Evolutionary conservation across 2,888 invertebrate genomes (phyloP).

Genomic region (Polyommatus icarus): DNA sequence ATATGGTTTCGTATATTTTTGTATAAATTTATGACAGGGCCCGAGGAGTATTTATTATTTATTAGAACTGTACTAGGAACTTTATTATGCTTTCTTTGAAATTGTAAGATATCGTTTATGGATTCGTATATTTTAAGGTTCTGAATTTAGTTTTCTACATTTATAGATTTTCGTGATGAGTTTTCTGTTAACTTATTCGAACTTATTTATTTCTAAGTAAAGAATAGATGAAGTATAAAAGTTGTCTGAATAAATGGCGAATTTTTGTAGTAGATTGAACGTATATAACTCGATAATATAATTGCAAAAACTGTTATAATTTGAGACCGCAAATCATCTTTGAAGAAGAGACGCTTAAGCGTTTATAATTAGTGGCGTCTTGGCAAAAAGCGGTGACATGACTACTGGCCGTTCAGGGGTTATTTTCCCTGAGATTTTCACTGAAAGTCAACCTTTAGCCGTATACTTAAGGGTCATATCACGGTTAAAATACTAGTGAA

Average conservation of each 20-base stretch:
- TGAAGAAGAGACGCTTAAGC: neutral
- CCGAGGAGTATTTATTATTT: conserved; percentile 40
- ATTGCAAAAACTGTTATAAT: neutral
- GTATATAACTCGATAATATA: neutral
- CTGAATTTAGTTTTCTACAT: neutral
- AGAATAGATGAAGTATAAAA: too few relatives aligned
- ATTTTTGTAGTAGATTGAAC: neutral
- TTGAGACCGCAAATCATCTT: conserved; percentile 1
- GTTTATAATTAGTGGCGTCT: conserved; percentile 55
- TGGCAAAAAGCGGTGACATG: conserved; percentile 55
- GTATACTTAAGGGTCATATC: neutral
- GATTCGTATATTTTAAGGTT: conserved; percentile 16
- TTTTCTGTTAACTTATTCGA: too few relatives aligned
- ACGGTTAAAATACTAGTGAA: neutral
- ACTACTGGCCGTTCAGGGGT: conserved; percentile 36
- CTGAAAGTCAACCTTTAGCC: neutral
- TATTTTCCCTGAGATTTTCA: neutral
- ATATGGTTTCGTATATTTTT: conserved; percentile 60
- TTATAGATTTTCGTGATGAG: neutral
- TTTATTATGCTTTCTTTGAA: conserved; percentile 32
- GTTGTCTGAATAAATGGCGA: too few relatives aligned
- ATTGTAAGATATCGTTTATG: conserved; percentile 33
- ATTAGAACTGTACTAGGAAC: conserved; percentile 31
- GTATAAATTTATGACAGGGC: conserved; percentile 45
- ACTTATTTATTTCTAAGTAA: too few relatives aligned